Percentiles rank a stretch among this genome's conserved stretches.
Evolutionary conservation across 1,140 invertebrate species (phyloP).

Genomic region (Apocrypta bakeri): DNA sequence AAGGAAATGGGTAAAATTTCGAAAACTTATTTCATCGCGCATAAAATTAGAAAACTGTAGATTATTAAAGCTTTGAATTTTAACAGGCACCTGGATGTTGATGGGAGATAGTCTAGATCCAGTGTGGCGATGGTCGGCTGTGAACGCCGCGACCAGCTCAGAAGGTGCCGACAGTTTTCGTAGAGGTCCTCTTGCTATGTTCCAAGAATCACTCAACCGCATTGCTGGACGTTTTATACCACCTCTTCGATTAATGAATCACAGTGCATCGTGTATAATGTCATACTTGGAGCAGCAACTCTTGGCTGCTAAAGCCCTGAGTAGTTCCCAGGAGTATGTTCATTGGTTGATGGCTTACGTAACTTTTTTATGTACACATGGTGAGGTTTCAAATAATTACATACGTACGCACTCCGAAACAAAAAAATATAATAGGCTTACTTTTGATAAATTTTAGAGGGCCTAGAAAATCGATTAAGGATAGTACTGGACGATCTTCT

Average conservation of each 20-base stretch:
- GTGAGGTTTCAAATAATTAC: conserved; percentile 68
- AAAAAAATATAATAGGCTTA: neutral
- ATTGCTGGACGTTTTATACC: conserved; percentile 63
- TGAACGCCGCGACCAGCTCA: conserved; percentile 63
- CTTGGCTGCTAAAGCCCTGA: conserved; percentile 79
- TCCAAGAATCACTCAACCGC: conserved; percentile 69
- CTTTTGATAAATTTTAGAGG: conserved; percentile 65
- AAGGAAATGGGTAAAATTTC: conserved; percentile 69
- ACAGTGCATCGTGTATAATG: conserved; percentile 71
- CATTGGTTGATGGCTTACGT: conserved; percentile 86
- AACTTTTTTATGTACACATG: conserved; percentile 85
- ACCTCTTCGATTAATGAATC: conserved; percentile 66
- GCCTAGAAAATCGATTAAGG: conserved; percentile 81
- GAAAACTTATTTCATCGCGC: too few relatives aligned
- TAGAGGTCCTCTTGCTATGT: conserved; percentile 66
- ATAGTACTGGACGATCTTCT: conserved; percentile 84
- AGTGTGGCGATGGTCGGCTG: conserved; percentile 71
- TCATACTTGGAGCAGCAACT: conserved; percentile 88
- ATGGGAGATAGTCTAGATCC: conserved; percentile 74
- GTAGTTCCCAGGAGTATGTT: conserved; percentile 83
- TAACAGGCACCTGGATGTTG: conserved; percentile 70
- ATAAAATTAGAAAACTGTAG: neutral
- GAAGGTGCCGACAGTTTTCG: conserved; percentile 56
- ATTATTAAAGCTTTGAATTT: neutral
- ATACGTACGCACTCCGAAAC: neutral